phyloP scores from a whole-genome alignment of 2,888 invertebrate genomes.

The Pycnomerus fuliginosus region DNA sequence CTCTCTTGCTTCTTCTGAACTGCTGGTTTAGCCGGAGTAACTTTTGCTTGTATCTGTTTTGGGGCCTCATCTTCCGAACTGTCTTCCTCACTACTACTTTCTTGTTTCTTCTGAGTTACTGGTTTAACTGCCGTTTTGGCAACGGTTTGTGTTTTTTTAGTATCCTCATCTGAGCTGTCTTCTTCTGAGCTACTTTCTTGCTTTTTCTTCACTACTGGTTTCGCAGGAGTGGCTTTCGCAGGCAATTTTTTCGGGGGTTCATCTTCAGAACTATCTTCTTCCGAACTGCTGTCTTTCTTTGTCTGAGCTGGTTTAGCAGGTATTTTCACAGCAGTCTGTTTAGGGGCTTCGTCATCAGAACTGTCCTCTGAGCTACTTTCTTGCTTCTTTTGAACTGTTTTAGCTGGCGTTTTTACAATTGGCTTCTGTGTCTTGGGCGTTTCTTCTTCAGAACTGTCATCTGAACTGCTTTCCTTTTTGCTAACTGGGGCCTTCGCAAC shows the following conservation, averaged over 20 bases:
- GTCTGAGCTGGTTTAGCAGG: slow-evolving; percentile 11
- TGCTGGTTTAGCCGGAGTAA: slow-evolving; percentile 24
- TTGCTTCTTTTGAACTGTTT: slow-evolving; percentile 14
- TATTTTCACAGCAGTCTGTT: slow-evolving; percentile 14
- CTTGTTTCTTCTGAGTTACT: slow-evolving; percentile 26
- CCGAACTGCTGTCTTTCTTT: slow-evolving; percentile 28
- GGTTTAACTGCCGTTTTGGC: slow-evolving; percentile 19
- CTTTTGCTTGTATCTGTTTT: slow-evolving; percentile 26
- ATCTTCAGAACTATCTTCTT: slow-evolving; percentile 36
- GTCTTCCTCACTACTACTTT: slow-evolving; percentile 39
- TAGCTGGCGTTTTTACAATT: slow-evolving; percentile 19
- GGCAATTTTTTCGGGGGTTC: too few relatives aligned
- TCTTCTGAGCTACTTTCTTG: slow-evolving; percentile 30
- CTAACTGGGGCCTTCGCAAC: slow-evolving; percentile 2
- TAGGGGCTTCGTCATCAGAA: slow-evolving; percentile 32
- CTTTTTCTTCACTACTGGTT: slow-evolving; percentile 22
- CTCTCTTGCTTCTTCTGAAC: slow-evolving; percentile 42
- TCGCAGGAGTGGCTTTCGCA: slow-evolving; percentile 12
- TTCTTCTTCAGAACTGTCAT: slow-evolving; percentile 39
- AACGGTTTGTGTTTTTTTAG: slow-evolving; percentile 12
- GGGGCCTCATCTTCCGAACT: slow-evolving; percentile 40
- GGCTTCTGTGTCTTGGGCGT: slow-evolving; percentile 27
- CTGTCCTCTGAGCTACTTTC: slow-evolving; percentile 32
- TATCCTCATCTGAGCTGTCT: slow-evolving; percentile 34
- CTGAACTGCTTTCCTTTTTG: slow-evolving; percentile 31